Evolutionary conservation across 1,140 invertebrate species (phyloP).

Genomic region (Anthonomus grandis): DNA sequence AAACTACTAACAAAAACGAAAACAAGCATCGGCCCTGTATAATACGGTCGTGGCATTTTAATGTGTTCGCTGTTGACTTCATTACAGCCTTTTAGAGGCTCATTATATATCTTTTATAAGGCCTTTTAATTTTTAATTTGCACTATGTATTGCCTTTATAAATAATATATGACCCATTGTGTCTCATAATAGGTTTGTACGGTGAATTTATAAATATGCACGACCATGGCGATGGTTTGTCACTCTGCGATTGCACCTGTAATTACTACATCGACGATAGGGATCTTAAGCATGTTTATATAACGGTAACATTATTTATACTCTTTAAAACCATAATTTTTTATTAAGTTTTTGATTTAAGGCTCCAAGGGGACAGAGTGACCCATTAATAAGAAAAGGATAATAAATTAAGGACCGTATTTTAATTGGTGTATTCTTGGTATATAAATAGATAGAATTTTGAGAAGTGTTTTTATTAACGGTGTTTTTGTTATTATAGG

Average conservation of each 20-base stretch:
- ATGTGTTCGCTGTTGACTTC: slow-evolving; percentile 13
- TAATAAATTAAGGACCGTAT: too few relatives aligned
- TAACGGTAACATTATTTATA: not conserved
- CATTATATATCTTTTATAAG: slow-evolving; percentile 14
- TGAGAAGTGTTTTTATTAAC: too few relatives aligned
- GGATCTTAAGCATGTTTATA: not conserved
- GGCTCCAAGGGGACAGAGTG: too few relatives aligned
- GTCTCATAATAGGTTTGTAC: slow-evolving; percentile 17
- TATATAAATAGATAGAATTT: too few relatives aligned
- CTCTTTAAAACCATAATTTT: too few relatives aligned
- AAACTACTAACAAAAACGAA: too few relatives aligned
- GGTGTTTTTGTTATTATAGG: too few relatives aligned
- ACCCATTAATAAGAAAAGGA: too few relatives aligned
- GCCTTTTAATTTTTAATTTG: slow-evolving; percentile 23
- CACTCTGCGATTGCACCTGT: slow-evolving; percentile 20
- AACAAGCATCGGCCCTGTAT: not conserved
- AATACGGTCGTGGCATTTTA: slow-evolving; percentile 10
- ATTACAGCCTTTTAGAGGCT: slow-evolving; percentile 19
- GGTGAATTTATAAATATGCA: slow-evolving; percentile 23
- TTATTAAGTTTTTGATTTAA: too few relatives aligned
- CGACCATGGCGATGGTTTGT: slow-evolving; percentile 13
- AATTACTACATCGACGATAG: not conserved
- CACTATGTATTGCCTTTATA: slow-evolving; percentile 20
- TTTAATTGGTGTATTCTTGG: too few relatives aligned
- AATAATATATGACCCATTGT: slow-evolving; percentile 22